These are phyloP conservation scores for Calephelis perditalis DNA, from an alignment of 2,888 invertebrate species.

Conservation along the genomic window DNA sequence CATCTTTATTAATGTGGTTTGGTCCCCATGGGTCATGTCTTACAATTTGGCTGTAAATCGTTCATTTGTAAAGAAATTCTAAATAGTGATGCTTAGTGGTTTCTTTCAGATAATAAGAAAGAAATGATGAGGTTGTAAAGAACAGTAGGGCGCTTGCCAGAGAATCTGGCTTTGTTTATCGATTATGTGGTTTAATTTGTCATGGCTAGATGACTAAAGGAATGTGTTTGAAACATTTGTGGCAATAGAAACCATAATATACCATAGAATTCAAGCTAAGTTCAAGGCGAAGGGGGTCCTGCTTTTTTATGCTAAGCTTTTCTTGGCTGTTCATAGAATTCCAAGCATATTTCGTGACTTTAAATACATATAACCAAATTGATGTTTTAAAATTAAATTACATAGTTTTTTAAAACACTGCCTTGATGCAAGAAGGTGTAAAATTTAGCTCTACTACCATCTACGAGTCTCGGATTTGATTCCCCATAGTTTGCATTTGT, in stretches of 20 bases:
- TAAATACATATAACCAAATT: too few species aligned
- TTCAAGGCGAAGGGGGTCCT: background rate
- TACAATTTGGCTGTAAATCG: slow-evolving; percentile 26
- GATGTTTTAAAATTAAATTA: too few species aligned
- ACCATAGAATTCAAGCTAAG: background rate
- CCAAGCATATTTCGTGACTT: too few species aligned
- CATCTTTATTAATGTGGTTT: slow-evolving; percentile 45
- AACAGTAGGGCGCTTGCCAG: slow-evolving; percentile 41
- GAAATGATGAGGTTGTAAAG: slow-evolving; percentile 32
- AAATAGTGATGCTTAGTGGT: slow-evolving; percentile 40
- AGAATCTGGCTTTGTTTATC: slow-evolving; percentile 38
- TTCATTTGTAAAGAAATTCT: slow-evolving; percentile 32
- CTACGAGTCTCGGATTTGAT: too few species aligned
- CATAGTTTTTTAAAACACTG: too few species aligned
- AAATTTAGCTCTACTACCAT: too few species aligned
- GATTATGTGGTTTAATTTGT: slow-evolving; percentile 5
- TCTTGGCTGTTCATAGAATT: too few species aligned
- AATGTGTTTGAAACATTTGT: slow-evolving; percentile 2
- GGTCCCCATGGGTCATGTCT: slow-evolving; percentile 43
- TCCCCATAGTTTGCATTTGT: too few species aligned
- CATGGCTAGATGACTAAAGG: slow-evolving; percentile 1
- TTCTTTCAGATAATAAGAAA: slow-evolving; percentile 47
- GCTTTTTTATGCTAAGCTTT: too few species aligned
- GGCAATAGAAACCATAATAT: background rate
- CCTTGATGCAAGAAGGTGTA: too few species aligned